These are phyloP conservation scores for Sicus ferrugineus DNA, from an alignment of 2,888 invertebrate species.

Conservation along the genomic window DNA sequence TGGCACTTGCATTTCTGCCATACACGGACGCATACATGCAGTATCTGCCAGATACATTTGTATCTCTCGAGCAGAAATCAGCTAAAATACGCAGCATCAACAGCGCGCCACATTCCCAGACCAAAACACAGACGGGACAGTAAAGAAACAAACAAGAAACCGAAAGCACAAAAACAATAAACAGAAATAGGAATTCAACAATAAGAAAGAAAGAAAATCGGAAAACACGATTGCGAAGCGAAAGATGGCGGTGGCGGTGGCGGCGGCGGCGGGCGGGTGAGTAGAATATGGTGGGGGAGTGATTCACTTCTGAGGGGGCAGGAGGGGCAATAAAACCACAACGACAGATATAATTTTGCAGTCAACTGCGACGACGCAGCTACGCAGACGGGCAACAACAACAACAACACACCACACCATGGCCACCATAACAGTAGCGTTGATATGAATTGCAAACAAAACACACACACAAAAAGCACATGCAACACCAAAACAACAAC, in stretches of 20 bases:
- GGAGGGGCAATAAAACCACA: not conserved
- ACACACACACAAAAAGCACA: constrained; percentile 28
- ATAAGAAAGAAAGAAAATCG: not conserved
- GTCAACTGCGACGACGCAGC: constrained; percentile 7
- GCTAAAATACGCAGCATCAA: constrained; percentile 14
- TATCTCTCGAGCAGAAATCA: constrained; percentile 25
- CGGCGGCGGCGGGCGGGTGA: not conserved
- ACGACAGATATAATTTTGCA: constrained; percentile 12
- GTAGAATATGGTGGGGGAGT: not conserved
- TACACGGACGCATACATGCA: not conserved
- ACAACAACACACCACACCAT: constrained; percentile 7
- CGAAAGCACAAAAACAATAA: constrained; percentile 13
- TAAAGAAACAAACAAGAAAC: constrained; percentile 16
- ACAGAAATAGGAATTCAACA: not conserved
- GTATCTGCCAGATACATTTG: constrained; percentile 25
- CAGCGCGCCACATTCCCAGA: constrained; percentile 40
- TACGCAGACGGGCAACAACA: constrained; percentile 20
- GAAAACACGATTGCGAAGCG: not conserved
- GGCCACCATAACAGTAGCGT: constrained; percentile 1
- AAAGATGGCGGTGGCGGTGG: not conserved
- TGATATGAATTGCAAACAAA: constrained; percentile 20
- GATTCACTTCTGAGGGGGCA: not conserved
- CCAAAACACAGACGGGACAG: constrained; percentile 41
- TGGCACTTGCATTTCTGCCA: not conserved
- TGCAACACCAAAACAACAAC: constrained; percentile 12